phyloP scores from a whole-genome alignment of 2,797 vertebrate species.

The Psittacula derbiana region DNA sequence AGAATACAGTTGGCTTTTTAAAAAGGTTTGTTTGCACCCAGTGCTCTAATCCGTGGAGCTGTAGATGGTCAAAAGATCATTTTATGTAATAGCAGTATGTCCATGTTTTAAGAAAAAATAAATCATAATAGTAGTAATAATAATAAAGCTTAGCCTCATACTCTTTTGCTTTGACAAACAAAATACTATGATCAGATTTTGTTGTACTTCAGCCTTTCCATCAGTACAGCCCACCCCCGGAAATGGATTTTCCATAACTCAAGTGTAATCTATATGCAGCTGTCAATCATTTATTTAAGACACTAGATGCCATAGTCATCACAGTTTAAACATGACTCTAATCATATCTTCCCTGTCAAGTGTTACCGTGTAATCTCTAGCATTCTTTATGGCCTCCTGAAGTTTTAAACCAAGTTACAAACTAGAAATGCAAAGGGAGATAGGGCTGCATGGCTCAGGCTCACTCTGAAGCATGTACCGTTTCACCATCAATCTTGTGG shows the following conservation, averaged over 20 bases:
- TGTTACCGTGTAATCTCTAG: neutral
- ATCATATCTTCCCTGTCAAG: conserved; percentile 35
- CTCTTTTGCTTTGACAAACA: neutral
- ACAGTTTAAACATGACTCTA: neutral
- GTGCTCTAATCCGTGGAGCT: neutral
- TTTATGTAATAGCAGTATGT: neutral
- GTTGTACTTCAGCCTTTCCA: neutral
- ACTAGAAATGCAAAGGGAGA: neutral
- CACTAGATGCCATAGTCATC: neutral
- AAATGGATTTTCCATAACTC: conserved; percentile 7
- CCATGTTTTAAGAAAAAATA: neutral
- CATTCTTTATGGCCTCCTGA: conserved; percentile 6
- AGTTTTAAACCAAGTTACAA: conserved; percentile 30
- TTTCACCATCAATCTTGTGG: neutral
- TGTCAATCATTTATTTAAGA: conserved; percentile 33
- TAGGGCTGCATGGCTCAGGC: neutral
- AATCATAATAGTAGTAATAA: neutral
- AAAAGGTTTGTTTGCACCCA: neutral
- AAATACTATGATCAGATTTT: neutral
- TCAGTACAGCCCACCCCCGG: neutral
- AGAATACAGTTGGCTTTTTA: neutral
- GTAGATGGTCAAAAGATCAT: neutral
- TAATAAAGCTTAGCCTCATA: neutral
- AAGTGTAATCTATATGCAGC: neutral
- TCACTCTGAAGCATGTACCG: fast-evolving